phyloP scores from a whole-genome alignment of 2,113 vertebrate species.

The Zosterops japonicus region DNA sequence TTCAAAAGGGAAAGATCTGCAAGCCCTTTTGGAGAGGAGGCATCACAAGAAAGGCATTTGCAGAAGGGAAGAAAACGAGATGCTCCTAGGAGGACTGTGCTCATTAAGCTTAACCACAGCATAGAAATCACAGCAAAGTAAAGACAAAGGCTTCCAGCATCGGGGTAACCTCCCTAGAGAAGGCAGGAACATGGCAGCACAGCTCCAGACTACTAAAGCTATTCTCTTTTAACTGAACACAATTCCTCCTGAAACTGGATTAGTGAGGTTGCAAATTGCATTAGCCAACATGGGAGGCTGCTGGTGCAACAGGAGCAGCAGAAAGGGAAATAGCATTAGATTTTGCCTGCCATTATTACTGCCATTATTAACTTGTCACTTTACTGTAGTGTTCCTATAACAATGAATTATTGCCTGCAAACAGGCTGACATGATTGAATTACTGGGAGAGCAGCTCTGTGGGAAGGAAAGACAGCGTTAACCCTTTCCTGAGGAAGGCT shows the following conservation, averaged over 20 bases:
- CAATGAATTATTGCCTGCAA: slow-evolving; percentile 73
- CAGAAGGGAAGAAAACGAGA: not conserved
- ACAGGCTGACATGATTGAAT: slow-evolving; percentile 70
- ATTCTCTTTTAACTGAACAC: slow-evolving; percentile 43
- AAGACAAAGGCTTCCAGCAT: not conserved
- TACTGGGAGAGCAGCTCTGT: slow-evolving; percentile 27
- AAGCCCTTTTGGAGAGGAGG: not conserved
- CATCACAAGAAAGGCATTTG: not conserved
- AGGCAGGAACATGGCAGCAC: not conserved
- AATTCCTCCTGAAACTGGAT: slow-evolving; percentile 65
- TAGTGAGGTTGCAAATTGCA: slow-evolving; percentile 61
- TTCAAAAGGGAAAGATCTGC: not conserved
- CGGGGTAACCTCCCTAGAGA: not conserved
- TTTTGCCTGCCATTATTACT: slow-evolving; percentile 71
- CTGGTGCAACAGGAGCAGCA: slow-evolving; percentile 53
- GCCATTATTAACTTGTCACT: slow-evolving; percentile 75
- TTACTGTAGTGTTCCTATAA: slow-evolving; percentile 68
- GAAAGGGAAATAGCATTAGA: slow-evolving; percentile 65
- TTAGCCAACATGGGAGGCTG: slow-evolving; percentile 63
- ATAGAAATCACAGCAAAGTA: not conserved
- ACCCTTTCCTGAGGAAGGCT: slow-evolving; percentile 35
- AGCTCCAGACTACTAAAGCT: not conserved
- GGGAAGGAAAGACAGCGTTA: slow-evolving; percentile 24
- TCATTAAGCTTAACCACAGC: not conserved
- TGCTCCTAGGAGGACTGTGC: not conserved